Conservation (phyloP, 2,797 vertebrate genomes). For the Malurus splendens region DNA sequence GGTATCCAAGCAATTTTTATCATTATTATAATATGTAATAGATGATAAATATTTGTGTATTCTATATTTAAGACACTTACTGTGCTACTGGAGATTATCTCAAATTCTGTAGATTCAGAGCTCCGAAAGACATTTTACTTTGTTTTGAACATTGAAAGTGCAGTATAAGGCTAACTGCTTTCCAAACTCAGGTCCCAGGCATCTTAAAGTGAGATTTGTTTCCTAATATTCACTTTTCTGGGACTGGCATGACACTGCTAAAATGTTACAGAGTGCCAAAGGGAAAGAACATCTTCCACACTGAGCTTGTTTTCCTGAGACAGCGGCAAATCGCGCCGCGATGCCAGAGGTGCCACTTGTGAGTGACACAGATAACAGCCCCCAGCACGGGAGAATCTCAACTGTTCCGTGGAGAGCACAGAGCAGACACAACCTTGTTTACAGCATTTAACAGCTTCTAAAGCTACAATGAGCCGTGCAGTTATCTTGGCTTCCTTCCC, state of each 20-base stretch:
- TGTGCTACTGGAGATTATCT: not conserved
- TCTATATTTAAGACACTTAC: not conserved
- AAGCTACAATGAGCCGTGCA: not conserved
- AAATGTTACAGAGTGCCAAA: not conserved
- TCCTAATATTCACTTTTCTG: not conserved
- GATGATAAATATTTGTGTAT: not conserved
- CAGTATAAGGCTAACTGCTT: not conserved
- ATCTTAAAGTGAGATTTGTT: not conserved
- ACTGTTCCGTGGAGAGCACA: not conserved
- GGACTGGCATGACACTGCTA: not conserved
- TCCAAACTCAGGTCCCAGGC: not conserved
- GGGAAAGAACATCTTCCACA: not conserved
- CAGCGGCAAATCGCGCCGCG: accelerated
- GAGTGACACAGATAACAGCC: not conserved
- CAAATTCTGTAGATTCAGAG: not conserved
- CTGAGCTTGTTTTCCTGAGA: not conserved
- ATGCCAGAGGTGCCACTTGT: not conserved
- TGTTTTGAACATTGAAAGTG: not conserved
- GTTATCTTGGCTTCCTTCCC: not conserved
- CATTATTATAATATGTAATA: not conserved
- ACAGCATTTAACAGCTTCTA: not conserved
- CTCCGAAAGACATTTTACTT: not conserved
- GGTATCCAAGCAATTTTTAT: not conserved
- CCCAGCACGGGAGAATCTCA: not conserved
- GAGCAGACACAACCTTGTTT: not conserved